These are phyloP conservation scores for Homalodisca vitripennis DNA, from an alignment of 1,140 invertebrate species.

Conservation along the genomic window DNA sequence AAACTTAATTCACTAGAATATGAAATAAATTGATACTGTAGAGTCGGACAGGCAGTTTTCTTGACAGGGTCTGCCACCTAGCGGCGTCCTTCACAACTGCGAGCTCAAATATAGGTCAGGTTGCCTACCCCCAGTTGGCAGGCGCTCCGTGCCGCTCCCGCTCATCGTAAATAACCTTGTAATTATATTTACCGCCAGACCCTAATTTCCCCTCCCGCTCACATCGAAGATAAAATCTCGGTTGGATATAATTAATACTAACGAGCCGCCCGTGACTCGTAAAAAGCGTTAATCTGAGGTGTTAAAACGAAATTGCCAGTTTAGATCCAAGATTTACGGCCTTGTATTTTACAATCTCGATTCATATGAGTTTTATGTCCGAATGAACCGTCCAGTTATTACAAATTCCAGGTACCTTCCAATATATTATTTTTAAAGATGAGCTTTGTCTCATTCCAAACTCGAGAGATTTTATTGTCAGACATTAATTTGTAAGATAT, in stretches of 20 bases:
- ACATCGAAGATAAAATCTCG: neutral
- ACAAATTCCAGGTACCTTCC: too few relatives aligned
- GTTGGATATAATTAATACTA: conserved; percentile 2
- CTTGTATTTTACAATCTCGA: too few relatives aligned
- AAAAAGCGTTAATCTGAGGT: conserved; percentile 12
- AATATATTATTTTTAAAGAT: too few relatives aligned
- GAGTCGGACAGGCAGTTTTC: neutral
- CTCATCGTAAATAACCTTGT: neutral
- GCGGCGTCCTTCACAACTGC: neutral
- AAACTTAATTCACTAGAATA: too few relatives aligned
- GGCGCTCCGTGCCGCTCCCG: neutral
- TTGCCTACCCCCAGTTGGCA: neutral
- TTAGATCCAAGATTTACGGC: neutral
- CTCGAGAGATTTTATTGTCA: too few relatives aligned
- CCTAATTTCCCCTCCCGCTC: too few relatives aligned
- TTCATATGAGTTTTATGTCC: too few relatives aligned
- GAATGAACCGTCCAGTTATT: too few relatives aligned
- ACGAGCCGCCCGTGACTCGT: conserved; percentile 6
- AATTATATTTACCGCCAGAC: conserved; percentile 8
- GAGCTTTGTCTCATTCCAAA: too few relatives aligned
- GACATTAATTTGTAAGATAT: too few relatives aligned
- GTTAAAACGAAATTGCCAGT: neutral
- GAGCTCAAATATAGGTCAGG: neutral
- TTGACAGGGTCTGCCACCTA: conserved; percentile 1
- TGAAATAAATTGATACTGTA: too few relatives aligned